Conservation (phyloP, 2,113 vertebrate genomes). For the Ceuthmochares aereus region DNA sequence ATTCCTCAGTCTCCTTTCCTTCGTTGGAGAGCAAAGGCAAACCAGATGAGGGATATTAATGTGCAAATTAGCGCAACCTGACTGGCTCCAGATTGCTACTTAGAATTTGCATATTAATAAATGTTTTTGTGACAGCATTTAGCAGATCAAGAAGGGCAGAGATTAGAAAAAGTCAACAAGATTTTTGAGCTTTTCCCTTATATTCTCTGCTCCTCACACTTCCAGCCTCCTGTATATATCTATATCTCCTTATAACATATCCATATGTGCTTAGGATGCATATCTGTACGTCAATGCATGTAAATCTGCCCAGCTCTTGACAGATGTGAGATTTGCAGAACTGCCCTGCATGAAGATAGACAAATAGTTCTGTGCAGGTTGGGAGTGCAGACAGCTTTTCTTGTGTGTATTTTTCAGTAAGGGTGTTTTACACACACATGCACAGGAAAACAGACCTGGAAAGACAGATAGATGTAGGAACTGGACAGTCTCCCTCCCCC, state of each 20-base stretch:
- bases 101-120: slow-evolving; percentile 88
- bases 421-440: neutral
- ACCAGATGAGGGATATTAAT: slow-evolving; percentile 85
- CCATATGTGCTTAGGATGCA: slow-evolving; percentile 32
- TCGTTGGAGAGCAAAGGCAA: slow-evolving; percentile 56
- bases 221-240: neutral
- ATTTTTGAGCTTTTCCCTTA: slow-evolving; percentile 65
- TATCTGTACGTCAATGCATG: slow-evolving; percentile 38
- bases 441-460: neutral
- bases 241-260: neutral
- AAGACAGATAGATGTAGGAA: neutral
- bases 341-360: neutral
- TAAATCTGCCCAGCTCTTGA: slow-evolving; percentile 41
- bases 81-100: slow-evolving; percentile 85
- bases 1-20: neutral
- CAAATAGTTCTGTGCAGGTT: neutral
- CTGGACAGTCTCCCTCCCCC: slow-evolving; percentile 29
- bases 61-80: slow-evolving; percentile 86
- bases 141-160: slow-evolving; percentile 80
- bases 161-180: slow-evolving; percentile 73
- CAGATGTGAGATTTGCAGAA: slow-evolving; percentile 44
- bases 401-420: neutral
- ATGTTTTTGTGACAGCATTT: slow-evolving; percentile 84
- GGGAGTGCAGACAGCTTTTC: neutral
- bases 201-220: neutral